Base-by-base conservation (phyloP, 1,140 invertebrate species). In the Bombus impatiens region DNA sequence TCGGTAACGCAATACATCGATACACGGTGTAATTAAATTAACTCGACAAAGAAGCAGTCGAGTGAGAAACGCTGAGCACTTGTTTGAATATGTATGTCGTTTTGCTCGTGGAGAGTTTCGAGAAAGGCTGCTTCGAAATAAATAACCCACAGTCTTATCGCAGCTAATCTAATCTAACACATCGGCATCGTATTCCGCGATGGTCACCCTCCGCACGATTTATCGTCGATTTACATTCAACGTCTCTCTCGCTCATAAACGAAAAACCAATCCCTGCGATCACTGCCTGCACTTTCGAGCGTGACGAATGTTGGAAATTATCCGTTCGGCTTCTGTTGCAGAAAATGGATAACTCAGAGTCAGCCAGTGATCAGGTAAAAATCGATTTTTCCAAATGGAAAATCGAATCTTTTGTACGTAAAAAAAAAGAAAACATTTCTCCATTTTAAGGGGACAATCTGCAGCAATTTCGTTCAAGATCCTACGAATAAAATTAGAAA, bases 21-120 rank as follows among this genome's bases (percentile, higher is more conserved):
- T 40, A 44, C 42, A 28, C 10, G 65, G 9, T 62, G 18, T 65
- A 82, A 82, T 82, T 75, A 75, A 65, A 75, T 59, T 42, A 81
- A 57, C 15, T 37, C n/a, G 44, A 28, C 0, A n/a, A 9, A 15
- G 1, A 4, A 32, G 22, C 9, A 3, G 18, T 44, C n/a, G n/a
- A 22, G 42, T 18, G n/a, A 15, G 9, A n/a, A 15, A 18, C 22
- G 25, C 28, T 35, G 40, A 28, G 25, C 53, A 82, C 47, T 71
- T 65, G 53, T 74, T 40, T 32, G n/a, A 35, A 42, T 82, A 75
- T 62, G 28, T 13, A 62, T 62, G 12, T 74, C 70, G 47, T 35
- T 75, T 65, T 32, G n/a, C 40, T 32, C 18, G 37, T 44, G 4
- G 10, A 32, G 40, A 42, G 53, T 75, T 75, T 62, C 70, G 22